These are phyloP conservation scores for Gymnarchus niloticus DNA, from an alignment of 2,113 vertebrate species.

Conservation along the genomic window DNA sequence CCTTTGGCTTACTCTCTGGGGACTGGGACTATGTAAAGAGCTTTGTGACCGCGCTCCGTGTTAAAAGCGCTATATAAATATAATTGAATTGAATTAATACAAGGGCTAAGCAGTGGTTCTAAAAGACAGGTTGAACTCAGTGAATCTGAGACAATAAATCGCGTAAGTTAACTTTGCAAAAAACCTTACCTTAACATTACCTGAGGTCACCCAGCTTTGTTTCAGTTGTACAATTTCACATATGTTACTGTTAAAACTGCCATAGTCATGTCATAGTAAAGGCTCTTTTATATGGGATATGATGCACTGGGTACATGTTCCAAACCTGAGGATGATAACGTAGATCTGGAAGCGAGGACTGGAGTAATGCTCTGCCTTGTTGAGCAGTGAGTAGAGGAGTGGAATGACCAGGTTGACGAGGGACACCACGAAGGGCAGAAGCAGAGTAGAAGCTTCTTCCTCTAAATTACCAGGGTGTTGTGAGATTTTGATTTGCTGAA, in stretches of 20 bases:
- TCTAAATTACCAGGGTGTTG: constrained; percentile 32
- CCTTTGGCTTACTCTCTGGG: no score
- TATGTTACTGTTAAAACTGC: background rate
- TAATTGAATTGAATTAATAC: no score
- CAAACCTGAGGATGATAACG: constrained; percentile 73
- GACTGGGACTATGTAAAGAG: no score
- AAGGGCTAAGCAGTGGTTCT: no score
- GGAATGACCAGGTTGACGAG: constrained; percentile 79
- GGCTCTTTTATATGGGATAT: background rate
- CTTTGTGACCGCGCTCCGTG: no score
- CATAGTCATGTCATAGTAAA: background rate
- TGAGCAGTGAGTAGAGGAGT: constrained; percentile 75
- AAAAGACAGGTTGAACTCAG: no score
- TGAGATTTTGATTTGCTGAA: constrained; percentile 20
- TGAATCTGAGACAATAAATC: no score
- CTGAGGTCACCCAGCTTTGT: no score
- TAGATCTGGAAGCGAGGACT: constrained; percentile 71
- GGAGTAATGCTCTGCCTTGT: constrained; percentile 74
- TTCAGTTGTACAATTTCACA: background rate
- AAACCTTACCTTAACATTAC: no score
- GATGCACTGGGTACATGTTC: background rate
- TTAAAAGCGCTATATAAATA: no score
- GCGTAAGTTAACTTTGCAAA: no score
- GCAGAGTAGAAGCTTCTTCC: constrained; percentile 67
- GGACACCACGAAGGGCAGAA: constrained; percentile 74